phyloP scores from a whole-genome alignment of 1,140 invertebrate species.

The Sitodiplosis mosellana region DNA sequence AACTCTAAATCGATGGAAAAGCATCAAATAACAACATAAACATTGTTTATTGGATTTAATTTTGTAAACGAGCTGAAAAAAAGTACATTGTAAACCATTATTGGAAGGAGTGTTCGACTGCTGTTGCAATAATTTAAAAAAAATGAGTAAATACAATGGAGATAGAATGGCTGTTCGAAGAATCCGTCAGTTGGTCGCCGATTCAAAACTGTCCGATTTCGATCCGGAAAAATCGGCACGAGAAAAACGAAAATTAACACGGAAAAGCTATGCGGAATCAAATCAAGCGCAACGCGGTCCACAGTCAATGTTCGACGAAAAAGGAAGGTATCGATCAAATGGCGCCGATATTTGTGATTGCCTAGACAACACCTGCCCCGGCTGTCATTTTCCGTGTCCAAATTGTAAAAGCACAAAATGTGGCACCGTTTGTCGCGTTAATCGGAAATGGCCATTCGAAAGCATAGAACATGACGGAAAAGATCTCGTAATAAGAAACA shows the following conservation, averaged over 20 bases:
- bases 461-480: constrained; percentile 3
- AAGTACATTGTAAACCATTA: too few relatives aligned
- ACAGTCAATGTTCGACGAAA: constrained; percentile 1
- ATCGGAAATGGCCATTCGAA: constrained; percentile 3
- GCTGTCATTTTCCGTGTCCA: neutral
- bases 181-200: too few relatives aligned
- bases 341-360: constrained; percentile 3
- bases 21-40: too few relatives aligned
- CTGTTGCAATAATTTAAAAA: too few relatives aligned
- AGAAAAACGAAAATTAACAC: constrained; percentile 11
- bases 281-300: neutral
- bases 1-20: too few relatives aligned
- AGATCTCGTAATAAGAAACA: constrained; percentile 2
- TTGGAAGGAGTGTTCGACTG: too few relatives aligned
- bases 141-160: too few relatives aligned
- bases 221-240: constrained; percentile 15
- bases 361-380: neutral
- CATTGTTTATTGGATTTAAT: too few relatives aligned
- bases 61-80: too few relatives aligned
- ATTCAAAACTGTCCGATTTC: constrained; percentile 9
- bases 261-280: constrained; percentile 7
- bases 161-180: too few relatives aligned
- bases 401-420: neutral
- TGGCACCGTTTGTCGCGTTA: neutral
- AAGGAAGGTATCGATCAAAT: neutral